phyloP scores from a whole-genome alignment of 1,140 invertebrate genomes.

The Choristoneura fumiferana region DNA sequence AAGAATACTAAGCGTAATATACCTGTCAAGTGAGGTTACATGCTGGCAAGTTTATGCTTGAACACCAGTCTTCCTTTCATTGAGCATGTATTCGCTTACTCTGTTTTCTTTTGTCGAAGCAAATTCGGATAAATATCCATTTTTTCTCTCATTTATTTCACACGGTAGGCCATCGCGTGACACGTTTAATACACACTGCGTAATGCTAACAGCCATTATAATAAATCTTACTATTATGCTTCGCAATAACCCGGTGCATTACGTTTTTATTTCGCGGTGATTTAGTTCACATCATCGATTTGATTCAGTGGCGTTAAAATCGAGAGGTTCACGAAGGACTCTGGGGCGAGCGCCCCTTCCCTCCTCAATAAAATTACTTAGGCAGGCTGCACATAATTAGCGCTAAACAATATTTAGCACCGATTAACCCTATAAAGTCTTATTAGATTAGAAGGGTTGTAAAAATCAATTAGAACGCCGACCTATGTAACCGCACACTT shows the following conservation, averaged over 20 bases:
- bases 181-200: slow-evolving; percentile 11
- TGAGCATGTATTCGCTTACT: no score
- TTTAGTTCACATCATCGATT: slow-evolving; percentile 18
- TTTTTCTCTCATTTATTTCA: slow-evolving; percentile 8
- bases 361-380: slow-evolving; percentile 28
- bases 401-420: slow-evolving; percentile 55
- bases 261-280: slow-evolving; percentile 18
- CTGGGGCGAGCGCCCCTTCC: slow-evolving; percentile 2
- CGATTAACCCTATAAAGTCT: slow-evolving; percentile 48
- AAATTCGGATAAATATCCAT: no score
- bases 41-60: no score
- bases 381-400: slow-evolving; percentile 47
- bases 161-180: background rate
- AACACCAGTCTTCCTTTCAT: no score
- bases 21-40: no score
- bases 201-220: slow-evolving; percentile 13
- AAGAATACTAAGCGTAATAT: no score
- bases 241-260: slow-evolving; percentile 15
- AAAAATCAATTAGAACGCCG: slow-evolving; percentile 69
- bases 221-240: slow-evolving; percentile 15
- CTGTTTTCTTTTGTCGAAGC: no score
- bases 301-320: slow-evolving; percentile 17
- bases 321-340: background rate
- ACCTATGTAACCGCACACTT: slow-evolving; percentile 69
- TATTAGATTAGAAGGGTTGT: slow-evolving; percentile 48